A percentile compares a stretch with the other conserved stretches of the same genome.
phyloP scores from a whole-genome alignment of 2,113 vertebrate genomes.

The Muscicapa adusta region DNA sequence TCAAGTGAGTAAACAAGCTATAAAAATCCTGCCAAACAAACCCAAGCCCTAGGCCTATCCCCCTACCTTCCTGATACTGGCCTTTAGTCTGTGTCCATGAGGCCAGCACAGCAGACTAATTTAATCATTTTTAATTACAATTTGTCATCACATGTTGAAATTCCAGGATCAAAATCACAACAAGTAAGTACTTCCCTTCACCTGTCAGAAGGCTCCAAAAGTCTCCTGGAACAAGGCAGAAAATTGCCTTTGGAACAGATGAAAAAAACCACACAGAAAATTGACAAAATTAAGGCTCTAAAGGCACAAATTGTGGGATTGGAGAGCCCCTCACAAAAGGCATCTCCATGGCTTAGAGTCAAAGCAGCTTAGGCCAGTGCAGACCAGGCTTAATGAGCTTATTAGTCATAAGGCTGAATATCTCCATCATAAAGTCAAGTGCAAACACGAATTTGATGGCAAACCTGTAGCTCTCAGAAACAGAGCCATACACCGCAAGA shows the following conservation, averaged over 20 bases:
- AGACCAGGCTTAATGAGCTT: slow-evolving; percentile 17
- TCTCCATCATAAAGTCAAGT: slow-evolving; percentile 20
- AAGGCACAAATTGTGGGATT: not conserved
- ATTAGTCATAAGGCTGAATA: not conserved
- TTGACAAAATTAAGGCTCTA: not conserved
- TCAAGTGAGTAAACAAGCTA: not conserved
- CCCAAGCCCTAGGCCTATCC: not conserved
- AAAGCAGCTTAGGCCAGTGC: slow-evolving; percentile 9
- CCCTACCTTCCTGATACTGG: not conserved
- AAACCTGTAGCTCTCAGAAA: not conserved
- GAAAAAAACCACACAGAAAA: not conserved
- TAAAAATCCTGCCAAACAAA: not conserved
- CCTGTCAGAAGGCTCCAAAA: not conserved
- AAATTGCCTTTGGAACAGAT: not conserved
- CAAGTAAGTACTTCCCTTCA: not conserved
- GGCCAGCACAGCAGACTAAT: not conserved
- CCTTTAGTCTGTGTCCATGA: not conserved
- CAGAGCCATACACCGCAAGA: not conserved
- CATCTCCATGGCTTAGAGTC: not conserved
- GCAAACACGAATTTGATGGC: not conserved
- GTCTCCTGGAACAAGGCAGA: not conserved
- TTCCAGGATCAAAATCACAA: not conserved
- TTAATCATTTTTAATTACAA: not conserved
- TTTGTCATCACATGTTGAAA: not conserved
- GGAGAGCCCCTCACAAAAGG: not conserved